These are phyloP conservation scores for Epirrhoe tristata DNA, from an alignment of 2,888 invertebrate species.

Conservation along the genomic window DNA sequence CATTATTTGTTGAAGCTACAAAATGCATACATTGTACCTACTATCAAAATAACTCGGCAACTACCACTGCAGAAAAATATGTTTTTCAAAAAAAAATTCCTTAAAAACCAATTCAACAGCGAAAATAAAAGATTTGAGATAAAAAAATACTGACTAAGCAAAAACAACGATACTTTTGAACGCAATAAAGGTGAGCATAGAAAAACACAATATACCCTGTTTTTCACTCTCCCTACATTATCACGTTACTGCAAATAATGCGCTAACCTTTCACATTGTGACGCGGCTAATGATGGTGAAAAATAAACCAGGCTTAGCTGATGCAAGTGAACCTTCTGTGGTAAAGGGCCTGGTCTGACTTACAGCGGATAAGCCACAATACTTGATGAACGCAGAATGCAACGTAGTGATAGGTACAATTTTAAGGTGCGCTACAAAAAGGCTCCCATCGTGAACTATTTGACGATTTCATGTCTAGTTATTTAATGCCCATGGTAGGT, in stretches of 20 bases:
- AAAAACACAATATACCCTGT: conserved; percentile 14
- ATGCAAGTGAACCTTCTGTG: conserved; percentile 54
- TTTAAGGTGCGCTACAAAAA: too few relatives aligned
- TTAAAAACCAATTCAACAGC: too few relatives aligned
- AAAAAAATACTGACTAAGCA: not conserved
- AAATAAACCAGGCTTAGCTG: conserved; percentile 61
- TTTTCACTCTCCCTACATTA: conserved; percentile 47
- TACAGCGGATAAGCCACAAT: conserved; percentile 2
- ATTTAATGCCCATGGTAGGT: too few relatives aligned
- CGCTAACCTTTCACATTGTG: conserved; percentile 61
- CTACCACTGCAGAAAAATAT: too few relatives aligned
- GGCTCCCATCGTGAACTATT: too few relatives aligned
- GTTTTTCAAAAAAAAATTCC: too few relatives aligned
- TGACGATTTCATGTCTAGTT: too few relatives aligned
- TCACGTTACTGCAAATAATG: conserved; percentile 57
- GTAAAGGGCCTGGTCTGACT: conserved; percentile 22
- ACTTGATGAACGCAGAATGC: not conserved
- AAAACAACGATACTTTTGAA: not conserved
- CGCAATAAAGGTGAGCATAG: not conserved
- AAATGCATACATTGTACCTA: too few relatives aligned
- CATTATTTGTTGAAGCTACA: too few relatives aligned
- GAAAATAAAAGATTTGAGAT: not conserved
- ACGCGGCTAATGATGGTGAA: conserved; percentile 62
- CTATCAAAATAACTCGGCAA: too few relatives aligned
- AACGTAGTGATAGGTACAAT: too few relatives aligned